Conservation (phyloP, 2,797 vertebrate genomes). For the Pseudomugil tenellus region DNA sequence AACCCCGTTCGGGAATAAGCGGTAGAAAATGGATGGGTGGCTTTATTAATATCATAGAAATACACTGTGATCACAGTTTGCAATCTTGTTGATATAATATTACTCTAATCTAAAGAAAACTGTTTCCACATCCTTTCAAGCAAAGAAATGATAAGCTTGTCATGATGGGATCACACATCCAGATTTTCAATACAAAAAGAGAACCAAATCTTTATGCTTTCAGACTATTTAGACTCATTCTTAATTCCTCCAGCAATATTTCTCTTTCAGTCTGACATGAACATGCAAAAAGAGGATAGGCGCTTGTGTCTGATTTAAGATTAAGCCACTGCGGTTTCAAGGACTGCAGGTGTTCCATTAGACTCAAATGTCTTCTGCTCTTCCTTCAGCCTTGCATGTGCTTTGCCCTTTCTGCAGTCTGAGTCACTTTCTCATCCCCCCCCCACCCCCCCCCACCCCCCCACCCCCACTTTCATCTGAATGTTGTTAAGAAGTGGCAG, state of each 20-base stretch:
- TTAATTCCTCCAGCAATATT: constrained; percentile 13
- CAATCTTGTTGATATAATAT: constrained; percentile 10
- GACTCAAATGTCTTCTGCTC: constrained; percentile 35
- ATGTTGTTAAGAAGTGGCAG: constrained; percentile 29
- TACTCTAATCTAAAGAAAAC: constrained; percentile 23
- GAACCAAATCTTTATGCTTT: constrained; percentile 3
- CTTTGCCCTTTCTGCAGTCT: constrained; percentile 34
- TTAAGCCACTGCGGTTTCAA: constrained; percentile 58
- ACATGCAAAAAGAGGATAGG: constrained; percentile 48
- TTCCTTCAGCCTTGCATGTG: constrained; percentile 17
- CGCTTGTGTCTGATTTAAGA: constrained; percentile 50
- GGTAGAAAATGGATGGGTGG: neutral
- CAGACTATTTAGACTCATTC: constrained; percentile 6
- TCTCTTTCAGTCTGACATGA: constrained; percentile 30
- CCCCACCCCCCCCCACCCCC: neutral
- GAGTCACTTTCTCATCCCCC: constrained; percentile 27
- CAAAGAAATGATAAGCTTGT: constrained; percentile 17
- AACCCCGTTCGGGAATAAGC: too few relatives aligned
- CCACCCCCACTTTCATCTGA: constrained; percentile 43
- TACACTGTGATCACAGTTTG: constrained; percentile 15
- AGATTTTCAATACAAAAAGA: neutral
- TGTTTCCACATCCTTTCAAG: constrained; percentile 26
- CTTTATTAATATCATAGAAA: constrained; percentile 1
- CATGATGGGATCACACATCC: constrained; percentile 17
- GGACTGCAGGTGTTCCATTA: constrained; percentile 50